Evolutionary conservation across 2,113 vertebrate species (phyloP).

Genomic region (Rattus norvegicus): DNA sequence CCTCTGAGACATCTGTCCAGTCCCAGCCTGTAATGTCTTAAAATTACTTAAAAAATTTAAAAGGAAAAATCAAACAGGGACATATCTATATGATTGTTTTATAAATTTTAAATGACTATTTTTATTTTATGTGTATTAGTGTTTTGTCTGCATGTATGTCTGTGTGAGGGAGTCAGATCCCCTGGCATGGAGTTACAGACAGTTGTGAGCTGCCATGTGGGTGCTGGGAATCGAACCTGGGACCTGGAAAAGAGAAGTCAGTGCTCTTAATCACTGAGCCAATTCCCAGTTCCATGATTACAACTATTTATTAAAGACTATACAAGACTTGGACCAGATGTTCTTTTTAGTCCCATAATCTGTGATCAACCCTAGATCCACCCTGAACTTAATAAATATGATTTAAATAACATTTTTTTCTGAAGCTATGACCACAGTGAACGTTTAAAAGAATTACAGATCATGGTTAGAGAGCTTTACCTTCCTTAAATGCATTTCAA

Average conservation of each 20-base stretch:
- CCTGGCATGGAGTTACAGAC: neutral
- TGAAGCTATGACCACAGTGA: neutral
- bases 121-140: neutral
- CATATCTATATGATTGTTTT: constrained; percentile 3
- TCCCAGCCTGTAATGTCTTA: neutral
- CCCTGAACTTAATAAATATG: neutral
- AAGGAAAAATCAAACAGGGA: constrained; percentile 32
- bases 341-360: neutral
- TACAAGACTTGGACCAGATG: neutral
- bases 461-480: constrained; percentile 14
- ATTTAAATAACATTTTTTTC: constrained; percentile 29
- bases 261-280: neutral
- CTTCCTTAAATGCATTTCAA: constrained; percentile 38
- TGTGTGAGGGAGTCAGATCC: neutral
- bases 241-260: neutral
- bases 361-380: constrained; percentile 35
- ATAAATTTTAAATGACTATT: neutral
- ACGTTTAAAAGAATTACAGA: constrained; percentile 46
- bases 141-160: neutral
- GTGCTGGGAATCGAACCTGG: neutral
- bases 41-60: neutral
- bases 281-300: neutral
- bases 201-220: neutral
- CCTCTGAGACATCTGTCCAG: neutral
- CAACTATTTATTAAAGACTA: neutral